Base-by-base conservation (phyloP, 2,888 invertebrate genomes). In the Drosophila kambysellisi region DNA sequence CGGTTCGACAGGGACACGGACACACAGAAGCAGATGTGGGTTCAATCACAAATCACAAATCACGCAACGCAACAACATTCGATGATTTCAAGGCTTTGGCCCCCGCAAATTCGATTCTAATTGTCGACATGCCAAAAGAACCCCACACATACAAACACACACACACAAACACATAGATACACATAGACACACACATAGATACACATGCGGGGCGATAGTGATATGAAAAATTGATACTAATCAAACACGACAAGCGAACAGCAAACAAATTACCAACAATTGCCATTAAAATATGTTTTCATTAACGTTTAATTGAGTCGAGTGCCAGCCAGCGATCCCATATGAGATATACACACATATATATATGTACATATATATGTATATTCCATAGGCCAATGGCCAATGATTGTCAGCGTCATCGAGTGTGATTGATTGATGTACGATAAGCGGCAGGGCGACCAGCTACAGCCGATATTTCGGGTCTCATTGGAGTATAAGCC, bases 371-470 rank as follows among this genome's bases (percentile, higher is more conserved):
- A 11, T 35, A 35, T 5, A 35, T 5, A 37, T 37, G 2, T 15
- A 48, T 4, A 57, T 63, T 43, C 39, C 65, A 69, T 63, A 69
- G 65, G 65, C 76, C 78, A 78, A 78, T 75, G 80, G 68, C 65
- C 81, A 71, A 80, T 71, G 80, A 76, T 80, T 79, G 79, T 76
- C 74, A 81, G 72, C 57, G 59, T 62, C 69, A 64, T 71, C 69
- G 70, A 81, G 70, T 82, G 88, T 83, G 82, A 81, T 83, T 87
- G 82, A 83, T 83, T 83, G 78, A 83, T 83, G 71, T 64, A 75
- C 73, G 87, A 87, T 83, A 83, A 78, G 78, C 72, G 64, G 70
- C 79, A 72, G 78, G 75, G 77, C 75, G 48, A 32, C 39, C 66
- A 50, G 46, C 66, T 32, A 54, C 43, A 50, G 39, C 29, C 3